These are phyloP conservation scores for Lamellibrachia luymesi DNA, from an alignment of 1,140 invertebrate species.

Conservation along the genomic window DNA sequence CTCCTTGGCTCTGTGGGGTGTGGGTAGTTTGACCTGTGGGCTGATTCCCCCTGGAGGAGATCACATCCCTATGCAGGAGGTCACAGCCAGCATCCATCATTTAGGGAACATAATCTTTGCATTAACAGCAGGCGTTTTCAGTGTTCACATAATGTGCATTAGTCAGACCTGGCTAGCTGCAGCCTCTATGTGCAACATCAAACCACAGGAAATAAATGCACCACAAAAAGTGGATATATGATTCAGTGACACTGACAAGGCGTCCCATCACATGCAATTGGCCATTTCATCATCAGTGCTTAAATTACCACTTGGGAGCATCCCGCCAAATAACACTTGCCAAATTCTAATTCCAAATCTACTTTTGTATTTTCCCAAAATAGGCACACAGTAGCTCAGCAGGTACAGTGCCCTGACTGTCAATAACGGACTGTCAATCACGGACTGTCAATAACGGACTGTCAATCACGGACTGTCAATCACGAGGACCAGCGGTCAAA, in stretches of 20 bases:
- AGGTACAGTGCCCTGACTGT: too few relatives aligned
- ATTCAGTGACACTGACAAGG: background rate
- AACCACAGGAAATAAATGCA: background rate
- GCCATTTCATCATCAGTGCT: background rate
- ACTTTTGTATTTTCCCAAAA: background rate
- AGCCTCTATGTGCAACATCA: background rate
- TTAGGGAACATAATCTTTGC: background rate
- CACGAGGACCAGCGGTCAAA: too few relatives aligned
- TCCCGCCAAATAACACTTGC: background rate
- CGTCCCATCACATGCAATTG: background rate
- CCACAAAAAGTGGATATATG: background rate
- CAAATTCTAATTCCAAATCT: background rate
- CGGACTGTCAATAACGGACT: too few relatives aligned
- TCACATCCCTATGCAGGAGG: background rate
- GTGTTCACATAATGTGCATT: conserved; percentile 1
- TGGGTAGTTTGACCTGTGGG: background rate
- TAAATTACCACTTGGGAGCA: background rate
- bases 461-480: too few relatives aligned
- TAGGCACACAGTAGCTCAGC: too few relatives aligned
- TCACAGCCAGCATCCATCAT: background rate
- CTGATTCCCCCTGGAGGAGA: background rate
- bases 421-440: too few relatives aligned
- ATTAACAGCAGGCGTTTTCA: background rate
- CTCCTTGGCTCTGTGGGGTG: background rate
- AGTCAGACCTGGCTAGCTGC: background rate